Evolutionary conservation across 2,797 vertebrate genomes (phyloP).

Genomic region (Erethizon dorsatum): DNA sequence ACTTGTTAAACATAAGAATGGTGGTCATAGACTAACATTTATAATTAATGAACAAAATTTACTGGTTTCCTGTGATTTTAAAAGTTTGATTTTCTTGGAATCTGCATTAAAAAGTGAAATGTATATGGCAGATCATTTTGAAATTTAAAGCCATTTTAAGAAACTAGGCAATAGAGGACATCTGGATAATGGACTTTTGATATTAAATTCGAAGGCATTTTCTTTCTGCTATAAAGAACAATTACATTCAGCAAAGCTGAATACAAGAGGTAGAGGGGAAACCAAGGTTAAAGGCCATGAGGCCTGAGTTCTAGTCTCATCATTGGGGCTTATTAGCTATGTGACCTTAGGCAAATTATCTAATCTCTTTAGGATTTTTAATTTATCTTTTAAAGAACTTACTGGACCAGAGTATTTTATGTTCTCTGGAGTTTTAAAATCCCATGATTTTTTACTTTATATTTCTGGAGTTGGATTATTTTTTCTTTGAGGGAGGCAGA

Average conservation of each 20-base stretch:
- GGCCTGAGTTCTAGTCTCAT: neutral
- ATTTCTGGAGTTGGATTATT: neutral
- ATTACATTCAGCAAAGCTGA: neutral
- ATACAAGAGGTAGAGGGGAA: neutral
- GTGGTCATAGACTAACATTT: neutral
- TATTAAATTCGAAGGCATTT: constrained; percentile 58
- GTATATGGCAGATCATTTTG: constrained; percentile 58
- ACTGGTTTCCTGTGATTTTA: constrained; percentile 52
- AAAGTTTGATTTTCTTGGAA: constrained; percentile 66
- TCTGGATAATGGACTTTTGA: constrained; percentile 68
- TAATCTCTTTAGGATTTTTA: neutral
- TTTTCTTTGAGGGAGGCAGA: neutral
- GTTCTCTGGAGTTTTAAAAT: neutral
- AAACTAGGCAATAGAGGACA: constrained; percentile 58
- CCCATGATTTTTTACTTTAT: constrained; percentile 9
- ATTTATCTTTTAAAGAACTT: neutral
- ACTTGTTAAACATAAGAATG: constrained; percentile 39
- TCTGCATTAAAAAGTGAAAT: constrained; percentile 62
- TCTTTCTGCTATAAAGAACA: neutral
- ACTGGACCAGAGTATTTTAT: neutral
- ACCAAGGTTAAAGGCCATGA: neutral
- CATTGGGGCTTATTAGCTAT: neutral
- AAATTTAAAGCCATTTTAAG: constrained; percentile 75
- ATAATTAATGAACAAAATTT: constrained; percentile 23
- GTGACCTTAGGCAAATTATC: neutral